Evolutionary conservation across 2,888 invertebrate genomes (phyloP), one percentile per base, ranked within the genome.

Genomic region (Drosophila peninsularis): DNA sequence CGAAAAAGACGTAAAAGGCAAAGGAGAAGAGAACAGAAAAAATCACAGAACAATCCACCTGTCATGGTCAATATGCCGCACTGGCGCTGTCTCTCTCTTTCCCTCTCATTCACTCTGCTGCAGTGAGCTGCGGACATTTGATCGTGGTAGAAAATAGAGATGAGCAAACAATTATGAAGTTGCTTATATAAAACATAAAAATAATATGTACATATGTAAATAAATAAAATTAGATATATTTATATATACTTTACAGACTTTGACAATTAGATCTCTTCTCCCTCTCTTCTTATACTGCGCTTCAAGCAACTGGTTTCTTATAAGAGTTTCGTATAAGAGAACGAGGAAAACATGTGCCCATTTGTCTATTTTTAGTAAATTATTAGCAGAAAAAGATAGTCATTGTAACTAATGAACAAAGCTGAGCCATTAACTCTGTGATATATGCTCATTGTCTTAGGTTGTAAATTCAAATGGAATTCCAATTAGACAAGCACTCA

Each of bases 371-470:
- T 19, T 7, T 14, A 34, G 19, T 5, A 14, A 19, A 1, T 13
- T 13, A 32, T 32, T 47, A 47, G 36, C 24, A 24, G 24, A 53
- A 45, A 66, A 80, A 82, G 14, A 13, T 75, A 87, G 85, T 84
- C 88, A 85, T 72, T 79, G 71, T 87, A 77, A 82, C 84, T 85
- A 85, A 87, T 87, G 77, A 79, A 72, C 45, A 58, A 17, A 27
- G 24, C 27, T 30, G 14, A 36, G 17, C 14, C 27, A n/a, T 56
- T 17, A 56, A 45, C 14, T 45, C 27, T 10, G 11, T 19, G 14
- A 36, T 56, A 13, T 36, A 41, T 41, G 39, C 30, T 0, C 14
- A 19, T 30, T 47, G 11, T 3, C 4, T 13, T 6, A 17, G 30
- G n/a, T 3, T n/a, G 21, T 52, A 24, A 47, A 30, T 47, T 17